Evolutionary conservation across 2,888 invertebrate genomes (phyloP).

Genomic region (Acrobasis repandana): DNA sequence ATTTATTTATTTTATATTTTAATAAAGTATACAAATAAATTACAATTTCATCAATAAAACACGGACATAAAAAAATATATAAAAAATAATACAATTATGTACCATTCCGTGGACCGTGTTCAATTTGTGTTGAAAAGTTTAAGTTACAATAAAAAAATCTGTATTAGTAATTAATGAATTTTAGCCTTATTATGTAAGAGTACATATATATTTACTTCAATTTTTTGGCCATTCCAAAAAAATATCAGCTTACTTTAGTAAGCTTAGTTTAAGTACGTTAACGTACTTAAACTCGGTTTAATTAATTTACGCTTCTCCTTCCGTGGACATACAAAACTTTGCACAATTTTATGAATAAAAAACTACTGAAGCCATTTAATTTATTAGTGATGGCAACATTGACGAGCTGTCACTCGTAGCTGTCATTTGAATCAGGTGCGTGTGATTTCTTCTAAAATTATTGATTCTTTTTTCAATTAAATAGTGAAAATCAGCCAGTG

Average conservation of each 20-base stretch:
- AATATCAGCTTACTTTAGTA: background rate
- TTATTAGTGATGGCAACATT: background rate
- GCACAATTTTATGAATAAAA: background rate
- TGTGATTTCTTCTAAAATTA: background rate
- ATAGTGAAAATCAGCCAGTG: background rate
- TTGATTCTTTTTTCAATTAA: background rate
- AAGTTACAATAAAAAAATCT: background rate
- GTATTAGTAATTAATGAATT: background rate
- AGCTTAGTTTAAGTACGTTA: background rate
- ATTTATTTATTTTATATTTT: too few species aligned
- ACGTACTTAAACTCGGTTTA: background rate
- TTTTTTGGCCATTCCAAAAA: background rate
- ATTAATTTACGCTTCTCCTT: background rate
- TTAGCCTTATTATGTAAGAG: background rate
- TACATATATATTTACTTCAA: background rate
- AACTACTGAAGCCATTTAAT: background rate
- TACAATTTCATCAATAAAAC: background rate
- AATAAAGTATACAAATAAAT: background rate
- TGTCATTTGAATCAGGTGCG: background rate
- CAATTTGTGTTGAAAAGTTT: background rate
- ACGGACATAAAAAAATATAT: background rate
- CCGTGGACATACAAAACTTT: background rate
- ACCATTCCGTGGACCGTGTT: background rate
- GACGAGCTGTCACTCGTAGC: background rate
- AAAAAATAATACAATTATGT: background rate